Evolutionary conservation across 2,797 vertebrate species (phyloP).

Genomic region (Spinus pinus): DNA sequence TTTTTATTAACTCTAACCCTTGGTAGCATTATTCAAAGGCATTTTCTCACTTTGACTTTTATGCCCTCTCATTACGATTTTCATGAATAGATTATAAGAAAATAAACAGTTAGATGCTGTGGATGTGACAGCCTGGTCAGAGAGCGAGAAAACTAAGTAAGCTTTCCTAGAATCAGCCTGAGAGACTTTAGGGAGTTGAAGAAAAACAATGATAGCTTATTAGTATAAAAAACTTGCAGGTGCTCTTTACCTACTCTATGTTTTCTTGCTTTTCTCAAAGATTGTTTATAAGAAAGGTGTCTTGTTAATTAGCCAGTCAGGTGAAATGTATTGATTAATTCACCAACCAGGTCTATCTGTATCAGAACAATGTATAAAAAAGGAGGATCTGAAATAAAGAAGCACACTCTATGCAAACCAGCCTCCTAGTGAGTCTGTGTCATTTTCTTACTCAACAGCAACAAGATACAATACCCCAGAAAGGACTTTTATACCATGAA

Average conservation of each 20-base stretch:
- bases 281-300: neutral
- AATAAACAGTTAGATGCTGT: neutral
- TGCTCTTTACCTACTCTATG: neutral
- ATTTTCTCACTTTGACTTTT: neutral
- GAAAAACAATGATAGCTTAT: neutral
- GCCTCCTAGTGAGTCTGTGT: neutral
- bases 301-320: neutral
- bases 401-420: neutral
- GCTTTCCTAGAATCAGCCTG: neutral
- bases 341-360: neutral
- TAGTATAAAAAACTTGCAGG: neutral
- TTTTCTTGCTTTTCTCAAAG: neutral
- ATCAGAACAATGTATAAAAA: neutral
- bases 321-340: neutral
- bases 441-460: neutral
- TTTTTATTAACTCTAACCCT: neutral
- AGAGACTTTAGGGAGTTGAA: neutral
- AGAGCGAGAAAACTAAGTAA: neutral
- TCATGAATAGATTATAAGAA: neutral
- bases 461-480: neutral
- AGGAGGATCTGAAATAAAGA: neutral
- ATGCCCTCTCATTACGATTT: neutral
- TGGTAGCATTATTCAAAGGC: neutral
- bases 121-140: neutral
- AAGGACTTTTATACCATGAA: neutral